Percentiles rank a stretch among this genome's conserved stretches.
These are phyloP conservation scores for Tromatobia lineatoria DNA, from an alignment of 2,888 invertebrate genomes.

Conservation along the genomic window DNA sequence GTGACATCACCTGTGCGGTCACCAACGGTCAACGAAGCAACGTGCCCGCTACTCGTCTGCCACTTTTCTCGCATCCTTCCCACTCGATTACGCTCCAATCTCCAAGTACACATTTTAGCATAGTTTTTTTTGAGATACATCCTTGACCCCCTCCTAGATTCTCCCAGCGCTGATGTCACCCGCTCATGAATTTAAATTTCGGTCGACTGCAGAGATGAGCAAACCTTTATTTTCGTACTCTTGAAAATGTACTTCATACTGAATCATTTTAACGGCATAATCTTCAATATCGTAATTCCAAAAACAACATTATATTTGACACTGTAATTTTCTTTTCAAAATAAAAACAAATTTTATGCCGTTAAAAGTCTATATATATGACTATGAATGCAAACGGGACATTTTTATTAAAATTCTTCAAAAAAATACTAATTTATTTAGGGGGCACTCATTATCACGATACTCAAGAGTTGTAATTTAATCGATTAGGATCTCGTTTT, in stretches of 20 bases:
- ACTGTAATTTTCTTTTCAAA: too few species aligned
- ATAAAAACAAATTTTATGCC: too few species aligned
- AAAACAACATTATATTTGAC: too few species aligned
- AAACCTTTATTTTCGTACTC: not conserved
- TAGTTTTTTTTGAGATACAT: not conserved
- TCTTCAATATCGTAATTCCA: too few species aligned
- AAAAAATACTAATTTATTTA: not conserved
- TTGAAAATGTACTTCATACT: not conserved
- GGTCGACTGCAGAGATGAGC: not conserved
- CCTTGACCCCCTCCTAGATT: conserved; percentile 9
- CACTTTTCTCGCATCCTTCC: conserved; percentile 42
- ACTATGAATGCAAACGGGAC: not conserved
- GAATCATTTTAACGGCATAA: too few species aligned
- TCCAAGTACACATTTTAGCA: conserved; percentile 3
- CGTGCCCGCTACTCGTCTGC: conserved; percentile 9
- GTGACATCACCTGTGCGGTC: conserved; percentile 50
- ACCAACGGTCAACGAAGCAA: conserved; percentile 31
- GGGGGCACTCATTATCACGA: not conserved
- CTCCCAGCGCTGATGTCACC: conserved; percentile 28
- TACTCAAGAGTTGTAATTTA: not conserved
- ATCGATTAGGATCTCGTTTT: not conserved
- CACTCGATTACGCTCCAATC: not conserved
- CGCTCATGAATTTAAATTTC: conserved; percentile 10
- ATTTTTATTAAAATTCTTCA: not conserved
- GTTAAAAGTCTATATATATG: not conserved